Percentiles rank a stretch among this genome's conserved stretches.
Evolutionary conservation across 1,140 invertebrate genomes (phyloP).

Genomic region (Lineus longissimus): DNA sequence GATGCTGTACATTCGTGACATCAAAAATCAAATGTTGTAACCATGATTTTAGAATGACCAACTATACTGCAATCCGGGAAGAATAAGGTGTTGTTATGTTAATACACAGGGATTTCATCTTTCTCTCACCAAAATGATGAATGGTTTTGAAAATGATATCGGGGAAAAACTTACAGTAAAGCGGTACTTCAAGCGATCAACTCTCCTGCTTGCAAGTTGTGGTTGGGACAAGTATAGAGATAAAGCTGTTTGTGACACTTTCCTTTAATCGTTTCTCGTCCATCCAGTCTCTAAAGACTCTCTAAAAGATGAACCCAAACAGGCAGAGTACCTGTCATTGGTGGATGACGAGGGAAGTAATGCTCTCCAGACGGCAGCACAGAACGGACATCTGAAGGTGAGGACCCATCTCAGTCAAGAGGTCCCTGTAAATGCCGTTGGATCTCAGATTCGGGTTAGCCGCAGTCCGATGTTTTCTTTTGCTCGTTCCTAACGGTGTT

Average conservation of each 20-base stretch:
- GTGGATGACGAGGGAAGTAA: conserved; percentile 20
- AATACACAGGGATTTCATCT: background rate
- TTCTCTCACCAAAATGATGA: no score
- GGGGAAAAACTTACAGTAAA: background rate
- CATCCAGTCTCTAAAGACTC: background rate
- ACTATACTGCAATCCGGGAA: background rate
- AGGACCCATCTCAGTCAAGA: background rate
- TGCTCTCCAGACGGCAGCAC: conserved; percentile 19
- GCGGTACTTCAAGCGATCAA: background rate
- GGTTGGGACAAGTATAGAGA: no score
- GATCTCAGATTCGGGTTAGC: background rate
- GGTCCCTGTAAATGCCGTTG: background rate
- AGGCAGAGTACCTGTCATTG: background rate
- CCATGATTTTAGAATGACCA: no score
- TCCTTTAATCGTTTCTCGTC: no score
- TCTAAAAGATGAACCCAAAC: background rate
- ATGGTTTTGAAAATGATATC: no score
- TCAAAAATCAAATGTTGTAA: no score
- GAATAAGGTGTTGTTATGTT: background rate
- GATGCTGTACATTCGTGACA: no score
- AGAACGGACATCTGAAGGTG: conserved; percentile 18
- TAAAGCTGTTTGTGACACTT: no score
- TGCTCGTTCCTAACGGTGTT: background rate
- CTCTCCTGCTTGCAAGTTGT: background rate
- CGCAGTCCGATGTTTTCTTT: background rate